Evolutionary conservation across 1,140 invertebrate species (phyloP), one percentile per base, ranked within the genome.

Genomic region (Aphelenchoides fujianensis): DNA sequence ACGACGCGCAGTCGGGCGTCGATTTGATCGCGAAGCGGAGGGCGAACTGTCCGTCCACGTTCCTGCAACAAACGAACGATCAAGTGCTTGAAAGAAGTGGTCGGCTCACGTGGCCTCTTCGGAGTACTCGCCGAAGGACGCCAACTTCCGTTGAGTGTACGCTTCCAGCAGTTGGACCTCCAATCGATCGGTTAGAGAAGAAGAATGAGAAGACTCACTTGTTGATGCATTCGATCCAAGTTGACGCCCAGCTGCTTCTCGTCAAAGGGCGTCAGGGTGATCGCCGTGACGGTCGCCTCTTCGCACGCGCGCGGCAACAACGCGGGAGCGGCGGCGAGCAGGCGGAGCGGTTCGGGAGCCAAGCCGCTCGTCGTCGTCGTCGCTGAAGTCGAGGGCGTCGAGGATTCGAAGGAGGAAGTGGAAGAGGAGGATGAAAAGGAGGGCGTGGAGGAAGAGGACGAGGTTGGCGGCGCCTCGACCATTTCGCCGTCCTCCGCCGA

Each of bases 81-180:
- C 1, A n/a, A n/a, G n/a, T 1, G 19, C 23, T 19, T 19, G 41
- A 71, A 70, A 57, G n/a, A 30, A n/a, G 7, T 5, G 54, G 3
- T 7, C 32, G 70, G 1, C 68, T 71, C 31, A 70, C 68, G 36
- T 34, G 41, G 64, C 68, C 28, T 70, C 48, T 70, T 70, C 63
- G 1, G 63, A 16, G 30, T 28, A 70, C 7, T 69, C 5, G 32
- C 68, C 68, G 41, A 70, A 70, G 9, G 68, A 70, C 23, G 12
- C 2, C 63, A 70, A 3, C 41, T 71, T 70, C 7, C n/a, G 16
- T 34, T 57, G 59, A 30, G 68, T 34, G 41, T 68, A 70, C 28
- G 63, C n/a, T 36, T 70, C 68, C n/a, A 70, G 31, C 27, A 70
- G 31, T n/a, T 30, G 27, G 9, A 68, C 16, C 67, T 68, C 23